Base-by-base conservation (phyloP, 1,140 invertebrate species). In the Hyles euphorbiae region DNA sequence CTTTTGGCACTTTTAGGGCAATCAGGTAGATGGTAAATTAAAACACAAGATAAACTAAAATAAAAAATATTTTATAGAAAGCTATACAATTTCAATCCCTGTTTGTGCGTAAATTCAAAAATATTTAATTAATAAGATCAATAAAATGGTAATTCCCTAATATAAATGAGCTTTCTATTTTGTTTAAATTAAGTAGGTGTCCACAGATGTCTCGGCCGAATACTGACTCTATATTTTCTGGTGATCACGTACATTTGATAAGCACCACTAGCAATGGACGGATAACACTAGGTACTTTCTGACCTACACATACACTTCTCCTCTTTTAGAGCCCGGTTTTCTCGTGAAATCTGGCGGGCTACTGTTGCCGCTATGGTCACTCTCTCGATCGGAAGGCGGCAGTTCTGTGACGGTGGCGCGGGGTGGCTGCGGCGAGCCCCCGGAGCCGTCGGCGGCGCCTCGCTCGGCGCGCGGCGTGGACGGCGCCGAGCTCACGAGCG, bases 241-340 rank as follows among this genome's bases (percentile, higher is more conserved):
- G 9, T 46, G 9, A 60, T 64, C 53, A 60, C 56, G 50, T 9
- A 8, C 52, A 59, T 58, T 59, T 51, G 40, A 56, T 53, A 45
- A 64, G 62, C 53, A 64, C 62, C 62, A 59, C 55, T 54, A 8
- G n/a, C 40, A 50, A 61, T 6, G 53, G 36, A 10, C 33, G 43
- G 46, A 58, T 44, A 62, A 49, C 48, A 56, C 53, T 49, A 40
- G 36, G 7, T 49, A 48, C n/a, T 58, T 40, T 5, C 12, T 61
- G 2, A 43, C 44, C 66, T 72, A 91, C 54, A 91, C 91, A 64
- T 91, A 92, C 3, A 92, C 91, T 68, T 92, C 91, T 11, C 90
- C 88, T 46, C 90, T 75, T 72, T 91, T 91, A 11, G 87, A 85
- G 48, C 83, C 80, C 56, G 78, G 70, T 67, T 83, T 83, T 32